Percentiles rank a stretch among this genome's conserved stretches.
Conservation (phyloP, 2,888 invertebrate genomes). For the Sarcophaga carnaria region DNA sequence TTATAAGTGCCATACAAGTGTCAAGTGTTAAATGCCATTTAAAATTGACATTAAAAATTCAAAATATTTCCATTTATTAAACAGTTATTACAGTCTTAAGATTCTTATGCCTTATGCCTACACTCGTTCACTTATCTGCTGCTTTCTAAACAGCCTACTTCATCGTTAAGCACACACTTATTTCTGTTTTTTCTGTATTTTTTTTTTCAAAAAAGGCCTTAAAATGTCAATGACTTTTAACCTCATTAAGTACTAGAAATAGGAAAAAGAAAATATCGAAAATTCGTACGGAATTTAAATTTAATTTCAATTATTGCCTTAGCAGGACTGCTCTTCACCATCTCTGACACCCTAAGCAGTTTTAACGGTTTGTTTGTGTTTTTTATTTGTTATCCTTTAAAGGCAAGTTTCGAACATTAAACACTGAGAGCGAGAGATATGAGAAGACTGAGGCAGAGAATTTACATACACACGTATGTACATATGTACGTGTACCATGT, state of each 20-base stretch:
- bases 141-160: background rate
- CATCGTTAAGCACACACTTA: background rate
- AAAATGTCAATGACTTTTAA: conserved; percentile 65
- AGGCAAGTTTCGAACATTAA: background rate
- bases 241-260: conserved; percentile 54
- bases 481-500: too few relatives aligned
- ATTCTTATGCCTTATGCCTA: too few relatives aligned
- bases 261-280: background rate
- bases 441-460: background rate
- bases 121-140: too few relatives aligned
- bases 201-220: conserved; percentile 39
- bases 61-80: background rate
- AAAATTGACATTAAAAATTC: conserved; percentile 2
- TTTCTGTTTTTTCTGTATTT: conserved; percentile 5
- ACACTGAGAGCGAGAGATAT: background rate
- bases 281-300: conserved; percentile 34
- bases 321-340: background rate
- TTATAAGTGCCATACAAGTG: conserved; percentile 1
- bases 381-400: background rate
- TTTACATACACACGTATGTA: background rate
- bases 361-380: background rate
- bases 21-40: conserved; percentile 7
- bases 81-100: background rate
- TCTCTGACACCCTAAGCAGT: too few relatives aligned
- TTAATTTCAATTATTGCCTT: conserved; percentile 21